A percentile compares a stretch with the other conserved stretches of the same genome.
These are phyloP conservation scores for Junonia oenone DNA, from an alignment of 2,888 invertebrate genomes.

Conservation along the genomic window DNA sequence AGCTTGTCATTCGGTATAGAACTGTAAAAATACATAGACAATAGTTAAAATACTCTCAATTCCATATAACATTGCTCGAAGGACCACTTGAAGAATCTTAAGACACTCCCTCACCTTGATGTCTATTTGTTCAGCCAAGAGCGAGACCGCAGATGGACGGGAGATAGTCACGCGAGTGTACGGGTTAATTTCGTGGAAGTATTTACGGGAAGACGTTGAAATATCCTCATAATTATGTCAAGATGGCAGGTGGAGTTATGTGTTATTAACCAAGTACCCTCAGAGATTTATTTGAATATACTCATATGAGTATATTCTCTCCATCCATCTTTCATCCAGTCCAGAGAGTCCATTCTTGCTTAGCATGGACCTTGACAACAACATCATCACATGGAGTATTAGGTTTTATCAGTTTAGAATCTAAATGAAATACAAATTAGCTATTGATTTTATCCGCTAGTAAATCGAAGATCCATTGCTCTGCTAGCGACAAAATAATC, in stretches of 20 bases:
- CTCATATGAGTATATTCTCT: too few relatives aligned
- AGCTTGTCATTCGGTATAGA: not conserved
- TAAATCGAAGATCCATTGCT: not conserved
- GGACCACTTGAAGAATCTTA: slow-evolving; percentile 13
- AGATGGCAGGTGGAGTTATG: not conserved
- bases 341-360: too few relatives aligned
- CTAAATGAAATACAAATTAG: not conserved
- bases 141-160: slow-evolving; percentile 22
- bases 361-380: too few relatives aligned
- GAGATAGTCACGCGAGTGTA: slow-evolving; percentile 22
- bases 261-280: not conserved
- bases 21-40: slow-evolving; percentile 5
- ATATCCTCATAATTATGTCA: too few relatives aligned
- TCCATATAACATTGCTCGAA: slow-evolving; percentile 7
- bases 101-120: slow-evolving; percentile 9
- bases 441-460: not conserved
- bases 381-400: too few relatives aligned
- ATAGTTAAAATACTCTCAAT: slow-evolving; percentile 4
- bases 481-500: slow-evolving; percentile 7
- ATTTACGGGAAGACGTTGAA: not conserved
- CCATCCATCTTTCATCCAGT: too few relatives aligned
- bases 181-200: slow-evolving; percentile 1
- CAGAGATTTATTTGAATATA: too few relatives aligned
- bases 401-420: not conserved
- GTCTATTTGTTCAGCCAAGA: slow-evolving; percentile 22